Conservation (phyloP, 2,113 vertebrate species). For the Cyprinodon variegatus region DNA sequence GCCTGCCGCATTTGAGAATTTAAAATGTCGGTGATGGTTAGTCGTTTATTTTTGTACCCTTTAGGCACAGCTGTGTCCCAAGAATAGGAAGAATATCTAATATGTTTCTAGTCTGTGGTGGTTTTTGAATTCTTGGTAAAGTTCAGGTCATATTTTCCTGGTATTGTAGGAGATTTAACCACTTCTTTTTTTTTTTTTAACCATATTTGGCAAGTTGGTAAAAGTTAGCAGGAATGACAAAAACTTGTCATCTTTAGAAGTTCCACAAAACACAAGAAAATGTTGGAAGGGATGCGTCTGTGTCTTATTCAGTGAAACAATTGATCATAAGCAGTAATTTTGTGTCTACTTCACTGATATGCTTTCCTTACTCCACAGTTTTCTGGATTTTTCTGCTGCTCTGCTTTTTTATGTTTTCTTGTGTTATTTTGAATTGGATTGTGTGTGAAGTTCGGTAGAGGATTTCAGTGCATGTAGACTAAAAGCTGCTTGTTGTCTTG, state of each 20-base stretch:
- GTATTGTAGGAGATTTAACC: not conserved
- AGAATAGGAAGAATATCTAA: not conserved
- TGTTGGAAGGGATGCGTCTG: too few species aligned
- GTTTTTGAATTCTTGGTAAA: not conserved
- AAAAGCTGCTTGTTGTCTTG: constrained; percentile 2
- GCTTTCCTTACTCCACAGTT: not conserved
- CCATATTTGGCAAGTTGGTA: not conserved
- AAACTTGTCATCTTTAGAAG: not conserved
- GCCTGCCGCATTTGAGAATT: not conserved
- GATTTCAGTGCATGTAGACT: constrained; percentile 36
- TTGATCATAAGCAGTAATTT: too few species aligned
- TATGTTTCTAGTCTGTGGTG: not conserved
- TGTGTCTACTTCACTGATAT: not conserved
- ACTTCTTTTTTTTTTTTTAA: not conserved
- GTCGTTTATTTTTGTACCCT: not conserved
- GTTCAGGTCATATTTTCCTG: not conserved
- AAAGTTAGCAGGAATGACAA: not conserved
- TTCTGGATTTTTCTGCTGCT: not conserved
- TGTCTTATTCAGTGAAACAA: too few species aligned
- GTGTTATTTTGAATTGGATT: constrained; percentile 1
- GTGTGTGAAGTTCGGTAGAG: not conserved
- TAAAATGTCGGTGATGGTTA: not conserved
- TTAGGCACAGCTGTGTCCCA: not conserved
- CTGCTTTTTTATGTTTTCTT: constrained; percentile 18
- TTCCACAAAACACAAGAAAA: not conserved